A percentile compares a stretch with the other conserved stretches of the same genome.
Evolutionary conservation across 2,113 vertebrate species (phyloP).

Genomic region (Otocyon megalotis): DNA sequence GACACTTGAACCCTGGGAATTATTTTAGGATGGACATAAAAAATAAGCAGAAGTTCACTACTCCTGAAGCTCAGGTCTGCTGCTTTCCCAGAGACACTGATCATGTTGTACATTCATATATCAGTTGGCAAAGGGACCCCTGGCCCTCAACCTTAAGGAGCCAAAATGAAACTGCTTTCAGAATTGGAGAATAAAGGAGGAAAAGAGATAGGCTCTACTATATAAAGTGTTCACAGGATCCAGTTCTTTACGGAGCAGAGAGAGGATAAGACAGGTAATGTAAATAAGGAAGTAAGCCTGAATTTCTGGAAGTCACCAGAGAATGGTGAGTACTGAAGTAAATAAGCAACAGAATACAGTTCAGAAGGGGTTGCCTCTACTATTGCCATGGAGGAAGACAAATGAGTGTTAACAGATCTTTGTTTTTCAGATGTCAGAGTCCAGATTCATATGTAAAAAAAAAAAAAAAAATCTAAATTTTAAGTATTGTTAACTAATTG

Average conservation of each 20-base stretch:
- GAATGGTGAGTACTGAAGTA: neutral
- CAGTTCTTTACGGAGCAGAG: neutral
- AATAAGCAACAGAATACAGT: neutral
- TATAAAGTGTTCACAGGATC: neutral
- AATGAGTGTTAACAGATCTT: neutral
- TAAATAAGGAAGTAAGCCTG: neutral
- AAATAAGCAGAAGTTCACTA: neutral
- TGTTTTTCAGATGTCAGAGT: neutral
- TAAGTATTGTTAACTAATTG: neutral
- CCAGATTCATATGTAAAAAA: neutral
- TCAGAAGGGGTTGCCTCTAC: rapidly evolving
- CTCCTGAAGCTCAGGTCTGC: neutral
- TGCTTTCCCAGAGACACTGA: neutral
- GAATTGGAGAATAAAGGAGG: neutral
- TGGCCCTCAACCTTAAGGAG: neutral
- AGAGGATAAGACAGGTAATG: neutral
- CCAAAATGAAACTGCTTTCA: neutral
- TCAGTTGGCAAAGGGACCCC: neutral
- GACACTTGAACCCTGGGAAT: neutral
- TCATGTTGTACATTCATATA: neutral
- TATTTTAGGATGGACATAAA: neutral
- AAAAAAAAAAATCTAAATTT: neutral
- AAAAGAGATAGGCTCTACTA: neutral
- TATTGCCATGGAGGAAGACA: neutral
- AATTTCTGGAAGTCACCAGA: neutral